Evolutionary conservation across 2,888 invertebrate genomes (phyloP), one percentile per base, ranked within the genome.

Genomic region (Cheilosia vernalis): DNA sequence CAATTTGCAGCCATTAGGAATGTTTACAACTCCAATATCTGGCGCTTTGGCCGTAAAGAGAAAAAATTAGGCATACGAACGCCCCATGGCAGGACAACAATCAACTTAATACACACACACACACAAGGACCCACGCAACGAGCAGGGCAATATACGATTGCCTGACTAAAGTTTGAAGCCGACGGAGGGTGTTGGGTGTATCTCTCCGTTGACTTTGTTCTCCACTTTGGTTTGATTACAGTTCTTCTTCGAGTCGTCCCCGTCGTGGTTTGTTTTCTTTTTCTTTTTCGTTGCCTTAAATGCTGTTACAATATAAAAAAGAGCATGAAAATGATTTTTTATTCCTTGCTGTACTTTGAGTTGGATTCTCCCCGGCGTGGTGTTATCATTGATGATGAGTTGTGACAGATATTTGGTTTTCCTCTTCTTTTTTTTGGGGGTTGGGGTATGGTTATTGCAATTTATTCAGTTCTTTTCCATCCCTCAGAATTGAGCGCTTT

Each of bases 1-100:
- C 85, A 85, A 85, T 85, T 85, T 85, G 81, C 76, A 76, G 72
- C 85, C 85, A 85, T 85, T 85, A 85, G 76, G 76, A 85, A 81
- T 85, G 85, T 85, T 85, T 85, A 85, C 85, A 85, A 81, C 85
- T 63, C 66, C 81, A 85, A 85, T 85, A 84, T 84, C 84, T 63
- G 56, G 44, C 63, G 55, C 58, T 40, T 60, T 64, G 56, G 76
- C 70, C 76, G 33, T 51, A 72, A 76, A 72, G 72, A 66, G 27
- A 60, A 77, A 47, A 76, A 81, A 81, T 85, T 81, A 85, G 76
- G 85, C 81, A 81, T 37, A 61, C 66, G 47, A 76, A 56, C 76
- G 67, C 74, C 84, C 72, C 58, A 70, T 72, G 77, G 81, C 81
- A 76, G 77, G 81, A 85, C 81, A 81, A 85, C 70, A 81, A 85